Percentiles rank a stretch among this genome's conserved stretches.
Conservation (phyloP, 37 sponge, comb jelly and placozoan species). For the Beroe forskalii region DNA sequence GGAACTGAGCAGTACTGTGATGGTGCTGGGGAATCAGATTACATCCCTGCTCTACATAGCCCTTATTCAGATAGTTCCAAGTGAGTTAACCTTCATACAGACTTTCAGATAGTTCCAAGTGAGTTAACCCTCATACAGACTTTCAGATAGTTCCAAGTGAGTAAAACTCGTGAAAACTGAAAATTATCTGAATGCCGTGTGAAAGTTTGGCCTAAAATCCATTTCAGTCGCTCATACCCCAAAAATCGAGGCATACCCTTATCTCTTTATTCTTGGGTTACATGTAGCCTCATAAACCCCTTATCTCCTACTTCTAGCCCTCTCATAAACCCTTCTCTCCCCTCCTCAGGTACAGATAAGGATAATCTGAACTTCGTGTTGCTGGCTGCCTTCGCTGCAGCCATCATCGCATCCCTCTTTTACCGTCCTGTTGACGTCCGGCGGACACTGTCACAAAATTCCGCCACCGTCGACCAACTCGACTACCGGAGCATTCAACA, state of each 20-base stretch:
- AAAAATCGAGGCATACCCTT: too few species aligned
- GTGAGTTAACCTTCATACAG: too few species aligned
- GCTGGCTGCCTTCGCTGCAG: not conserved
- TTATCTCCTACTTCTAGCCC: too few species aligned
- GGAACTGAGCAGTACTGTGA: conserved; percentile 25
- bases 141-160: conserved; percentile 17
- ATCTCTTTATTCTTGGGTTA: too few species aligned
- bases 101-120: conserved; percentile 20
- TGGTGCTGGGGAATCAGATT: conserved; percentile 53
- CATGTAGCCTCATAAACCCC: too few species aligned
- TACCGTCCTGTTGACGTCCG: not conserved
- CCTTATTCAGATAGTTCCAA: conserved; percentile 19
- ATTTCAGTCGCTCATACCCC: too few species aligned
- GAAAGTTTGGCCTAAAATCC: too few species aligned
- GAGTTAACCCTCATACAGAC: too few species aligned
- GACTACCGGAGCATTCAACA: conserved; percentile 30
- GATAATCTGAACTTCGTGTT: conserved; percentile 22
- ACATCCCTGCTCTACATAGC: conserved; percentile 17
- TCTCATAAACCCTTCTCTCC: too few species aligned
- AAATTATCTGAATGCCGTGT: too few species aligned
- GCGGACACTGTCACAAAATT: not conserved
- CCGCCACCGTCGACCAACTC: not conserved
- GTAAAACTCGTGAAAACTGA: too few species aligned
- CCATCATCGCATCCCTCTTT: not conserved
- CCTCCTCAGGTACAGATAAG: not conserved